Percentiles rank a stretch among this genome's conserved stretches.
Conservation (phyloP, 2,113 vertebrate species). For the Tinamus guttatus region DNA sequence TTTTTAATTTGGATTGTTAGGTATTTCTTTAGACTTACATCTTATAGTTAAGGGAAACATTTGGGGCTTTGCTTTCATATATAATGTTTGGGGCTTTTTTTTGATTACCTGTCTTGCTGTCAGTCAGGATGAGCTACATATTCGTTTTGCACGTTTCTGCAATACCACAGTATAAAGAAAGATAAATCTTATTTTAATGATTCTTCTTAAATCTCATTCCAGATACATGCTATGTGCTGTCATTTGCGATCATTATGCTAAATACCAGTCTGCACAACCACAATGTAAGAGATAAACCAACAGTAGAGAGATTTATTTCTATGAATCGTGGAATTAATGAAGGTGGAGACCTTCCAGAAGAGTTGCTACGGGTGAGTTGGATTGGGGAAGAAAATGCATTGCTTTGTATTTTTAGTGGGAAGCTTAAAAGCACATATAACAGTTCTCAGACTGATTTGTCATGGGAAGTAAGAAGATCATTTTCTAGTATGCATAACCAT, state of each 20-base stretch:
- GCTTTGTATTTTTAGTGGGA: not conserved
- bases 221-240: conserved; percentile 98
- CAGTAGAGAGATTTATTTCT: conserved; percentile 94
- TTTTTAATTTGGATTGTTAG: not conserved
- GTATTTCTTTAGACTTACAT: not conserved
- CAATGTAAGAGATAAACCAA: conserved; percentile 96
- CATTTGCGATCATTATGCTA: conserved; percentile 97
- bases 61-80: not conserved
- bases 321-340: conserved; percentile 99
- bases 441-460: not conserved
- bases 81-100: not conserved
- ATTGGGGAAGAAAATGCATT: not conserved
- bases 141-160: not conserved
- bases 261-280: conserved; percentile 98
- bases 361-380: conserved; percentile 89
- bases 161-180: not conserved
- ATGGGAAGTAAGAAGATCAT: not conserved
- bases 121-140: not conserved
- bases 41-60: not conserved
- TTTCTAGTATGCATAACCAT: not conserved
- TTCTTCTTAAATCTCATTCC: conserved; percentile 39
- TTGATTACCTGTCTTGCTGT: not conserved
- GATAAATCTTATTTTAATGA: not conserved
- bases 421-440: not conserved
- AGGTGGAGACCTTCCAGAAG: conserved; percentile 96